A percentile compares a stretch with the other conserved stretches of the same genome.
Evolutionary conservation across 53 echinoderm and acorn worm genomes (phyloP).

Genomic region (Echinometra lucunter): DNA sequence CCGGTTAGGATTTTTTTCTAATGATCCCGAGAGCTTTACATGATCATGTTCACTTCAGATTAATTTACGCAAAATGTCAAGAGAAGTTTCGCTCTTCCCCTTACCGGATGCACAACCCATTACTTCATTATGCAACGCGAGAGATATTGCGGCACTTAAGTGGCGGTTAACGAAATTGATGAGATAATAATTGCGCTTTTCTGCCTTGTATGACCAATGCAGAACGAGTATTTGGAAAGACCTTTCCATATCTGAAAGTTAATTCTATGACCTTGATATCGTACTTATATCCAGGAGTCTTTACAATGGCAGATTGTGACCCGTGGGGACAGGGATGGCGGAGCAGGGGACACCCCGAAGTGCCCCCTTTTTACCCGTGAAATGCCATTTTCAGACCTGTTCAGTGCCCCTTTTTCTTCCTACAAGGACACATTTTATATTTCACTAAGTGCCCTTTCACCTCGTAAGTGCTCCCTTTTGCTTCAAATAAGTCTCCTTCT

Average conservation of each 20-base stretch:
- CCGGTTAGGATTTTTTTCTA: conserved; percentile 37
- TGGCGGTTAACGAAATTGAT: conserved; percentile 63
- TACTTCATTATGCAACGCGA: conserved; percentile 61
- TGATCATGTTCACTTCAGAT: conserved; percentile 35
- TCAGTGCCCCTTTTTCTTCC: no score
- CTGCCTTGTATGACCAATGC: conserved; percentile 16
- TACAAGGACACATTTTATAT: no score
- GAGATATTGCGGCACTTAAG: conserved; percentile 9
- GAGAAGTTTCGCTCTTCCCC: conserved; percentile 65
- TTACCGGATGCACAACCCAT: conserved; percentile 63
- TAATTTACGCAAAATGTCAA: conserved; percentile 55
- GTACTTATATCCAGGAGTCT: no score
- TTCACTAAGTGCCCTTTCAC: no score
- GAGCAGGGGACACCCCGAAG: no score
- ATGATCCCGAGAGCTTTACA: not conserved
- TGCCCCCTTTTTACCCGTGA: no score
- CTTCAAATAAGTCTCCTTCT: no score
- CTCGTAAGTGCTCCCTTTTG: no score
- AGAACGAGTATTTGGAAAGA: conserved; percentile 17
- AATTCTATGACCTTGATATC: no score
- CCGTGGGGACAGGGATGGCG: no score
- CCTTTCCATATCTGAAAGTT: conserved; percentile 1
- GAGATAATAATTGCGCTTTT: conserved; percentile 65
- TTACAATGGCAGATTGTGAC: no score
- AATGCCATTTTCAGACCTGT: no score